Evolutionary conservation across 1,140 invertebrate genomes (phyloP).

Genomic region (Rhynchophorus ferrugineus): DNA sequence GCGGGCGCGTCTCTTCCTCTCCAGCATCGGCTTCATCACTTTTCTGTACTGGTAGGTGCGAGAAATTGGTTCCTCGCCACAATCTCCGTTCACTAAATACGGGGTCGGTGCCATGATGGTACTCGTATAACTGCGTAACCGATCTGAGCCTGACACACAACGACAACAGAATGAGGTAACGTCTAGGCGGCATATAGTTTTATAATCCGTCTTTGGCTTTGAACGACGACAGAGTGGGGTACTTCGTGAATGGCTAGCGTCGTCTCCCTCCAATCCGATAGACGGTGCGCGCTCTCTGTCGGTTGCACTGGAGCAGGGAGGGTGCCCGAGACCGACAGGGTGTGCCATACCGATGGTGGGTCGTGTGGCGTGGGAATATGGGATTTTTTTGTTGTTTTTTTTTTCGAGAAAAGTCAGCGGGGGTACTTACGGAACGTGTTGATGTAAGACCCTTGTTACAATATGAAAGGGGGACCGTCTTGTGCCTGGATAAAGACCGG

Average conservation of each 20-base stretch:
- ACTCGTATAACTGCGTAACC: conserved; percentile 1
- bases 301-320: neutral
- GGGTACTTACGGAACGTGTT: conserved; percentile 15
- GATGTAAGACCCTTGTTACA: no score
- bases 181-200: conserved; percentile 23
- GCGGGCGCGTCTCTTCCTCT: conserved; percentile 84
- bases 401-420: conserved; percentile 11
- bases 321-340: conserved; percentile 1
- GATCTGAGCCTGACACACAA: conserved; percentile 1
- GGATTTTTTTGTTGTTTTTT: conserved; percentile 9
- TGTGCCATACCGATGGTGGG: conserved; percentile 6
- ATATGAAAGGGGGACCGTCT: no score
- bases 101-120: conserved; percentile 33
- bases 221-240: conserved; percentile 16
- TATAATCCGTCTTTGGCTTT: conserved; percentile 21
- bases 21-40: conserved; percentile 94
- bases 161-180: conserved; percentile 24
- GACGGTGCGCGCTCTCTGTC: neutral
- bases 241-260: conserved; percentile 9
- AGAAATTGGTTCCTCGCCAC: conserved; percentile 58
- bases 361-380: conserved; percentile 7
- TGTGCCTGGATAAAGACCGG: no score
- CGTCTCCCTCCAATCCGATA: neutral
- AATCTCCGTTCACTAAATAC: conserved; percentile 33
- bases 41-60: conserved; percentile 86